Conservation (phyloP, 2,888 invertebrate species). For the Hanleya hanleyi region DNA sequence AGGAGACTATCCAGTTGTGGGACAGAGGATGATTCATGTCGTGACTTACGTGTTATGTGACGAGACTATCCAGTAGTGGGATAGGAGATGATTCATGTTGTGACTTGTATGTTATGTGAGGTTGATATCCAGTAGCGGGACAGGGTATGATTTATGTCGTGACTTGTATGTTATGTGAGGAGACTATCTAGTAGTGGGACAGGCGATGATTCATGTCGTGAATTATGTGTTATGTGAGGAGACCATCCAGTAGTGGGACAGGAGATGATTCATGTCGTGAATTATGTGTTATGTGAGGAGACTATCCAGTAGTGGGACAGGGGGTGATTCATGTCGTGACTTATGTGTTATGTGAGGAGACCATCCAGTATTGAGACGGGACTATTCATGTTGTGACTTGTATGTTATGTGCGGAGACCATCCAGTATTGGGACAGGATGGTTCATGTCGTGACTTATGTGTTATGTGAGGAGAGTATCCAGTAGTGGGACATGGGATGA, state of each 20-base stretch:
- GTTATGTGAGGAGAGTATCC: neutral
- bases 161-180: neutral
- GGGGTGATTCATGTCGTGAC: neutral
- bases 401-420: neutral
- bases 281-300: conserved; percentile 87
- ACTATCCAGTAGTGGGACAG: conserved; percentile 1
- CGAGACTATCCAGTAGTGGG: neutral
- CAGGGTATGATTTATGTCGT: neutral
- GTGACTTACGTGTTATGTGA: neutral
- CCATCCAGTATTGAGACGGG: neutral
- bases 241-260: neutral
- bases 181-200: conserved; percentile 73
- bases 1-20: neutral
- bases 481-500: neutral
- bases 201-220: conserved; percentile 69
- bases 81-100: too few relatives aligned
- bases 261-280: conserved; percentile 36
- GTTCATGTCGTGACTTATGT: neutral
- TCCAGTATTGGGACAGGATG: neutral
- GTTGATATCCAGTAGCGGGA: neutral
- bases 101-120: neutral
- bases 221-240: conserved; percentile 87
- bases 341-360: neutral
- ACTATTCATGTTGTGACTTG: too few relatives aligned
- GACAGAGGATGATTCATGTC: too few relatives aligned